phyloP scores from a whole-genome alignment of 2,113 vertebrate genomes.

The Lepus timidus region DNA sequence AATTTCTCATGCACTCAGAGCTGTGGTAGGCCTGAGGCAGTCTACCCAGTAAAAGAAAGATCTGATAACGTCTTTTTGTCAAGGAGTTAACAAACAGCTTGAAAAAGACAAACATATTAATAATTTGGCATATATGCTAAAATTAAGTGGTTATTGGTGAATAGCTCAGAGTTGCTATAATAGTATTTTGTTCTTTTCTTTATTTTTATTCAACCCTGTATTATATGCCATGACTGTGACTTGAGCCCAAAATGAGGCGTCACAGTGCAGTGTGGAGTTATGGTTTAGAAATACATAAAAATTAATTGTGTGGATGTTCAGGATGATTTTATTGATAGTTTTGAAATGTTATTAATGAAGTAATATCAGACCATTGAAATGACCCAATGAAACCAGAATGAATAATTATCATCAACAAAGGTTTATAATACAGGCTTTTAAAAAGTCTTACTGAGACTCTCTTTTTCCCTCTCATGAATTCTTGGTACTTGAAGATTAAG shows the following conservation, averaged over 20 bases:
- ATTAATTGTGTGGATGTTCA: not conserved
- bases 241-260: not conserved
- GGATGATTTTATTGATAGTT: not conserved
- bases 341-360: constrained; percentile 26
- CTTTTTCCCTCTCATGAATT: not conserved
- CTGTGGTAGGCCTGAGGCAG: not conserved
- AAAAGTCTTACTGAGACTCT: not conserved
- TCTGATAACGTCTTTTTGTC: not conserved
- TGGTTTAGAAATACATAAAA: not conserved
- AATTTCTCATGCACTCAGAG: not conserved
- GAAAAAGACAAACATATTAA: not conserved
- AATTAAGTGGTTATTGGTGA: not conserved
- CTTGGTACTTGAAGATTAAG: not conserved
- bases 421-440: not conserved
- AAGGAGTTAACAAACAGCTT: not conserved
- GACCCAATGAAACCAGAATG: constrained; percentile 1
- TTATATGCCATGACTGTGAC: not conserved
- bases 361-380: not conserved
- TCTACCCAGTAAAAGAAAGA: not conserved
- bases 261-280: not conserved
- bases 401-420: not conserved
- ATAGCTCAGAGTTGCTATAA: not conserved
- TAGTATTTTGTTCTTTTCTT: not conserved
- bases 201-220: not conserved
- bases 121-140: not conserved